Evolutionary conservation across 2,113 vertebrate genomes (phyloP).

Genomic region (Tyrannus savana): DNA sequence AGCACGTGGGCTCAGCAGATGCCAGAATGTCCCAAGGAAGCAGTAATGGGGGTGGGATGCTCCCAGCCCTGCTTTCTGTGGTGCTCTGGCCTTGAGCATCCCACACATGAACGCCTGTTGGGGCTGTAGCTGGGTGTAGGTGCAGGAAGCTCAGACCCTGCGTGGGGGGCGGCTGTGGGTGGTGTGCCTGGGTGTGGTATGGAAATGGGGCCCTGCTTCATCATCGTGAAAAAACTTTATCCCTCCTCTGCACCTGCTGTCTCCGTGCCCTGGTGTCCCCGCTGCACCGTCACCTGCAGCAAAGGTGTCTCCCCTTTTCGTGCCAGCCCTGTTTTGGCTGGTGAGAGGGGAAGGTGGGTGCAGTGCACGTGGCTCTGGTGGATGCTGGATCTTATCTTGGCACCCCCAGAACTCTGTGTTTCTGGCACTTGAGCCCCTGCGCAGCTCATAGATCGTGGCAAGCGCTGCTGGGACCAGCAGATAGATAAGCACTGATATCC

Average conservation of each 20-base stretch:
- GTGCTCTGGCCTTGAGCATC: background rate
- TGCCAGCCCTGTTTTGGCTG: rapidly evolving
- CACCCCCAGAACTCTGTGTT: background rate
- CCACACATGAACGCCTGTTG: rapidly evolving
- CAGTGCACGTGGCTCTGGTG: rapidly evolving
- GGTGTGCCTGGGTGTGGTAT: rapidly evolving
- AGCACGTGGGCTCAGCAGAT: background rate
- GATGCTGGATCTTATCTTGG: background rate
- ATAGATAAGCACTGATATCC: too few relatives aligned
- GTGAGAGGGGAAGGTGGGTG: background rate
- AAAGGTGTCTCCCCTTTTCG: background rate
- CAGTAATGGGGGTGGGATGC: background rate
- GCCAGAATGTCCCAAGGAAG: background rate
- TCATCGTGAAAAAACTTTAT: background rate
- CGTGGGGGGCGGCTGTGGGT: rapidly evolving
- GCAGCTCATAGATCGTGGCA: background rate
- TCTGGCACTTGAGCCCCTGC: rapidly evolving
- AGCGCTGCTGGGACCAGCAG: background rate
- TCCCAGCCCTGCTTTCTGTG: background rate
- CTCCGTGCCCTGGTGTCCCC: background rate
- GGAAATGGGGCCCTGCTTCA: background rate
- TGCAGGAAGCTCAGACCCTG: background rate
- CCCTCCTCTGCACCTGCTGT: background rate
- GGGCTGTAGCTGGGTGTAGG: background rate
- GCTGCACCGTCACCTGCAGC: background rate